Evolutionary conservation across 2,888 invertebrate genomes (phyloP).

Genomic region (Aelia acuminata): DNA sequence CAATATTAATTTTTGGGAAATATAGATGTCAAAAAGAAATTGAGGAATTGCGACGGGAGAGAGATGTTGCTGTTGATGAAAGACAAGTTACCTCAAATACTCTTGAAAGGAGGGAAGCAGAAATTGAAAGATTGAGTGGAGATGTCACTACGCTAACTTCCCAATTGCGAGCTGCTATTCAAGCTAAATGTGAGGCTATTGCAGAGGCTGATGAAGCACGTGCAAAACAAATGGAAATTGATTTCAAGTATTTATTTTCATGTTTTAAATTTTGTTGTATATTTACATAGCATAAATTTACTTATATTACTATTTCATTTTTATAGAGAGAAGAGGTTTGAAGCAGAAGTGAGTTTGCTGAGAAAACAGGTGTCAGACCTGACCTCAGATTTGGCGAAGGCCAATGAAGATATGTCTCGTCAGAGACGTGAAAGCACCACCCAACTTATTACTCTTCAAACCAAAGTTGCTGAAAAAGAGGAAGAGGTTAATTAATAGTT

Average conservation of each 20-base stretch:
- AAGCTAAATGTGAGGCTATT: constrained; percentile 87
- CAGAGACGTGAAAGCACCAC: constrained; percentile 81
- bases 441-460: constrained; percentile 78
- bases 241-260: constrained; percentile 74
- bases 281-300: background rate
- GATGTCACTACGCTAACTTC: constrained; percentile 77
- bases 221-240: constrained; percentile 83
- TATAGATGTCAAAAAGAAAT: constrained; percentile 61
- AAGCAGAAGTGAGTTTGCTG: constrained; percentile 84
- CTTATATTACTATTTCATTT: background rate
- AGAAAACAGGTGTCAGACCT: constrained; percentile 84
- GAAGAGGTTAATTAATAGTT: constrained; percentile 74
- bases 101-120: constrained; percentile 79
- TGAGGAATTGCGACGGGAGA: constrained; percentile 73
- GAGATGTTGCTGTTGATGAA: constrained; percentile 81
- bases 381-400: constrained; percentile 83
- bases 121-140: constrained; percentile 80
- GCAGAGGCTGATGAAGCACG: constrained; percentile 85
- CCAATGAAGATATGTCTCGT: constrained; percentile 83
- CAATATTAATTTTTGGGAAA: background rate
- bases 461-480: constrained; percentile 81
- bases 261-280: background rate
- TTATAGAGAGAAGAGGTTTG: constrained; percentile 81
- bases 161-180: constrained; percentile 82
- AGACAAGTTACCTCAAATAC: constrained; percentile 81